Evolutionary conservation across 2,113 vertebrate species (phyloP).

Genomic region (Paramormyrops kingsleyae): DNA sequence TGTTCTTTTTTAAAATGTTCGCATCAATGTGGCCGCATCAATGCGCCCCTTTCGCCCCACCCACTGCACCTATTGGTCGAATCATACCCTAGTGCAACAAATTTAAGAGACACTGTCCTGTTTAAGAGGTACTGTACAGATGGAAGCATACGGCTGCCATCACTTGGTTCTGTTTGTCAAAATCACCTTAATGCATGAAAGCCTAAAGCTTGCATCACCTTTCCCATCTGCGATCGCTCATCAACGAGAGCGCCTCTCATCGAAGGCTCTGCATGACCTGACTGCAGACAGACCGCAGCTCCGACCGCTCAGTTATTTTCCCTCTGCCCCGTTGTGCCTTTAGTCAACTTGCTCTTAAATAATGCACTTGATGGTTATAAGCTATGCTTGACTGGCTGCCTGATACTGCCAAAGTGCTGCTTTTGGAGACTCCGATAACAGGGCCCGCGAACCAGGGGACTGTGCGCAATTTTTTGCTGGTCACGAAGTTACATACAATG

Average conservation of each 20-base stretch:
- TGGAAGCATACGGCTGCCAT: not conserved
- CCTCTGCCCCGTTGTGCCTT: constrained; percentile 55
- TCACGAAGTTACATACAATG: not conserved
- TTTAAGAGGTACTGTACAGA: not conserved
- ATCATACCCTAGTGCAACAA: constrained; percentile 1
- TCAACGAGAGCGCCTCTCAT: not conserved
- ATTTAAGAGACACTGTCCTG: not conserved
- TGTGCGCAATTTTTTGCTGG: not conserved
- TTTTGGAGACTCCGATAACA: constrained; percentile 1
- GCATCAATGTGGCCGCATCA: no score
- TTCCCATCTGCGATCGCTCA: not conserved
- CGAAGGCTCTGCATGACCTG: not conserved
- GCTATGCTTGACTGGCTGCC: constrained; percentile 35
- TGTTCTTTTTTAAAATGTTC: not conserved
- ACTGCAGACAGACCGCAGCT: not conserved
- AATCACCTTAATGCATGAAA: not conserved
- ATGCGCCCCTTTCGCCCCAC: not conserved
- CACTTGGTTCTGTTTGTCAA: not conserved
- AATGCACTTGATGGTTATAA: constrained; percentile 40
- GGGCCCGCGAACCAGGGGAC: not conserved
- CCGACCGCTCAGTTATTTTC: constrained; percentile 49
- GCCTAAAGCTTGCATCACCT: not conserved
- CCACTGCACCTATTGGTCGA: constrained; percentile 1
- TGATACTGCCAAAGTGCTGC: constrained; percentile 36
- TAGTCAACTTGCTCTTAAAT: constrained; percentile 65